Conservation (phyloP, 2,888 invertebrate genomes). For the Patella pellucida region DNA sequence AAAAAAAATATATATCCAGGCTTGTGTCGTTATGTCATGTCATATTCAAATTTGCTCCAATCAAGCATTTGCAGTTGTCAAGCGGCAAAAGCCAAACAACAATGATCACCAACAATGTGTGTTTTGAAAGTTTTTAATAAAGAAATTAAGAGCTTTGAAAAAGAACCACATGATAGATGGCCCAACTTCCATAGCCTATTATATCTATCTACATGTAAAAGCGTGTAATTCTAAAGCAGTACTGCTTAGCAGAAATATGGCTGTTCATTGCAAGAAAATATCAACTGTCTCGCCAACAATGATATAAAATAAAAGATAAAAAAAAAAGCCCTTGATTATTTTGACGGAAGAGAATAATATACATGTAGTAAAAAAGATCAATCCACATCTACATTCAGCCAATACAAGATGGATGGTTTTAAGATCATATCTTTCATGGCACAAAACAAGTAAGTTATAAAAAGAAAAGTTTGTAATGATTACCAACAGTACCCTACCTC, state of each 20-base stretch:
- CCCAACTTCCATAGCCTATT: no score
- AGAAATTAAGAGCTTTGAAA: no score
- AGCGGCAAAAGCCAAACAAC: no score
- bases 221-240: background rate
- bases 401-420: background rate
- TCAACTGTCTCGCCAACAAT: background rate
- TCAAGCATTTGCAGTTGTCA: no score
- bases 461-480: no score
- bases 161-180: no score
- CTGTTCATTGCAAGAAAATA: background rate
- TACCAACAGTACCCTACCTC: constrained; percentile 78
- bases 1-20: no score
- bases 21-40: no score
- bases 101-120: no score
- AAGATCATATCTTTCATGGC: background rate
- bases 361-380: background rate
- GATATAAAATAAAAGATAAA: background rate
- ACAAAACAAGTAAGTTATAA: background rate
- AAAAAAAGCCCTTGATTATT: background rate
- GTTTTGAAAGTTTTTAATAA: no score
- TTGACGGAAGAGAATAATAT: background rate
- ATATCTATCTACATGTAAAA: no score
- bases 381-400: constrained; percentile 2
- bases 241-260: constrained; percentile 6
- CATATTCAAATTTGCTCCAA: no score